These are phyloP conservation scores for Strigamia maritima DNA, from an alignment of 2,888 invertebrate species.

Conservation along the genomic window DNA sequence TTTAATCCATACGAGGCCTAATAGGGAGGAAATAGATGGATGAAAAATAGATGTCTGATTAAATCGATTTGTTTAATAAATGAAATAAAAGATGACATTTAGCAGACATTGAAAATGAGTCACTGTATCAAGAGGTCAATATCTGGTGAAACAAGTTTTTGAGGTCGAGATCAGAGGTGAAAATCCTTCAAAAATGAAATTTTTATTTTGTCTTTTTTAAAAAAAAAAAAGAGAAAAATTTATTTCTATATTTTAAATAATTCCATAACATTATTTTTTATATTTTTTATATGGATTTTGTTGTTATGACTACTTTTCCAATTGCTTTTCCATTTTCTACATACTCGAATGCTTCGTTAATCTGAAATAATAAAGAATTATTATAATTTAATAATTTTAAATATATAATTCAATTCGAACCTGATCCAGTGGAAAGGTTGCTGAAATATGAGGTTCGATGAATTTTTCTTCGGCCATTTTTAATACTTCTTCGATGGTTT, in stretches of 20 bases:
- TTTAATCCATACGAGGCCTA: neutral
- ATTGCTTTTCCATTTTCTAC: conserved; percentile 60
- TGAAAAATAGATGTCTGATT: neutral
- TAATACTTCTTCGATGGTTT: conserved; percentile 61
- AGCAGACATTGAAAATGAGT: neutral
- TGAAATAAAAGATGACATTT: neutral
- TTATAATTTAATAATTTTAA: neutral
- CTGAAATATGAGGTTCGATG: conserved; percentile 61
- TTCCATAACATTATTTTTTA: neutral
- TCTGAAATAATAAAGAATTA: conserved; percentile 47
- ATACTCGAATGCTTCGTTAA: conserved; percentile 62
- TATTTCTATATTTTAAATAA: no score
- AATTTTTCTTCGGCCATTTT: conserved; percentile 62
- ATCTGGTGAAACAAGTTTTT: conserved; percentile 3
- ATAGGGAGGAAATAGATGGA: neutral
- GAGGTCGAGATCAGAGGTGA: neutral
- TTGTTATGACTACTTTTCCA: conserved; percentile 60
- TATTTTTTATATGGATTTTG: conserved; percentile 23
- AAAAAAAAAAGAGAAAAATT: no score
- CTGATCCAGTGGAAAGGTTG: conserved; percentile 55
- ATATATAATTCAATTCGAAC: neutral
- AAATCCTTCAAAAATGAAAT: neutral
- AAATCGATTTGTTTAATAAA: neutral
- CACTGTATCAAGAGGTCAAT: neutral
- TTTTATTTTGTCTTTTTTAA: neutral